A percentile compares a stretch with the other conserved stretches of the same genome.
These are phyloP conservation scores for Drosophila erecta DNA, from an alignment of 1,140 invertebrate species.

Conservation along the genomic window DNA sequence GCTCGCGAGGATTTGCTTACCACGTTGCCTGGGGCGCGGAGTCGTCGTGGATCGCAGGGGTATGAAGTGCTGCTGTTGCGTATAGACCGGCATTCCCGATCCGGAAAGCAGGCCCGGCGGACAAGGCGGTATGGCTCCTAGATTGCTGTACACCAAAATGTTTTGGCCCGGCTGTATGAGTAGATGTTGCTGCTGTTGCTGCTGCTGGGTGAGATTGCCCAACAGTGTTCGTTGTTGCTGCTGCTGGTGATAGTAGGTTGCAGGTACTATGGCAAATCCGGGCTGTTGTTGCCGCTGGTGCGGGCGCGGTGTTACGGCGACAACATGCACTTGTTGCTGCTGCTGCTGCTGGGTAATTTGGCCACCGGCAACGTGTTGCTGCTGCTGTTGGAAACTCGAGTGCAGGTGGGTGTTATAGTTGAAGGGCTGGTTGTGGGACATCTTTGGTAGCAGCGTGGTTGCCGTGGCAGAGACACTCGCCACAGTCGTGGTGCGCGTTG, in stretches of 20 bases:
- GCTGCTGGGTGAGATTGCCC: conserved; percentile 60
- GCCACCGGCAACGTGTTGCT: conserved; percentile 42
- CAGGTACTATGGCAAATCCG: conserved; percentile 47
- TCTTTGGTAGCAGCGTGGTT: conserved; percentile 71
- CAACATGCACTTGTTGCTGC: conserved; percentile 59
- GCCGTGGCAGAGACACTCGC: conserved; percentile 55
- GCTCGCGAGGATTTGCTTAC: conserved; percentile 57
- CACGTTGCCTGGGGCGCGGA: conserved; percentile 64
- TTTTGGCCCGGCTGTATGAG: conserved; percentile 72
- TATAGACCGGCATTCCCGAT: conserved; percentile 58
- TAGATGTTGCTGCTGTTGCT: conserved; percentile 71
- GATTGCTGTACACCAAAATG: conserved; percentile 74
- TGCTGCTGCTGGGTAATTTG: conserved; percentile 54
- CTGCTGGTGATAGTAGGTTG: conserved; percentile 61
- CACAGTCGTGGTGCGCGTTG: conserved; percentile 65
- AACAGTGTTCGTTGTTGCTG: conserved; percentile 63
- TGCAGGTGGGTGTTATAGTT: conserved; percentile 57
- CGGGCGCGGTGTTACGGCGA: conserved; percentile 58
- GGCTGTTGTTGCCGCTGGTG: conserved; percentile 54
- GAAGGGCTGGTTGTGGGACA: conserved; percentile 59
- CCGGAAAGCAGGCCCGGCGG: conserved; percentile 66
- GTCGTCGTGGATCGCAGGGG: conserved; percentile 68
- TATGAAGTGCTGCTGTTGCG: conserved; percentile 74
- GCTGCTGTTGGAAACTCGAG: conserved; percentile 61
- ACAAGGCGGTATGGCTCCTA: conserved; percentile 73